Evolutionary conservation across 2,888 invertebrate genomes (phyloP).

Genomic region (Torymus aiolomorphi): DNA sequence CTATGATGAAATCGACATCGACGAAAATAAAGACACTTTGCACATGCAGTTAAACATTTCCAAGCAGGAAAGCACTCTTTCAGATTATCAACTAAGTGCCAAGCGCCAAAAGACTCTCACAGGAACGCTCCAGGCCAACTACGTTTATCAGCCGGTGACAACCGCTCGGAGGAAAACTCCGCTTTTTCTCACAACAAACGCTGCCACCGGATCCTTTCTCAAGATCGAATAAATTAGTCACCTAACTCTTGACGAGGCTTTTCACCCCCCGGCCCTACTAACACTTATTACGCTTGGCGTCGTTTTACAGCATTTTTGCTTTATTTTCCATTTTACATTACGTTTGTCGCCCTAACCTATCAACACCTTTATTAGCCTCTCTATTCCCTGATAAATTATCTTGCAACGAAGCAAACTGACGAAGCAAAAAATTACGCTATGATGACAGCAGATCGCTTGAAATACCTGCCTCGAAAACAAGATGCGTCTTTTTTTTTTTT

Average conservation of each 20-base stretch:
- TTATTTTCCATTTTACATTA: too few species aligned
- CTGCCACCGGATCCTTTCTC: slow-evolving; percentile 67
- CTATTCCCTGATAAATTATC: too few species aligned
- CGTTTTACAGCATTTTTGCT: slow-evolving; percentile 17
- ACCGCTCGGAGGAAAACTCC: slow-evolving; percentile 73
- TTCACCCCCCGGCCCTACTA: neutral
- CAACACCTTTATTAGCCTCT: too few species aligned
- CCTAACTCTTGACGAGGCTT: neutral
- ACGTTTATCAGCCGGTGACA: slow-evolving; percentile 71
- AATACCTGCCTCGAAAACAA: too few species aligned
- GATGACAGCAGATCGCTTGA: too few species aligned
- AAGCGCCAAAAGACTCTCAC: slow-evolving; percentile 72
- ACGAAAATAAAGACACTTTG: slow-evolving; percentile 79
- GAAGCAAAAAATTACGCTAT: too few species aligned
- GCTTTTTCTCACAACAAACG: slow-evolving; percentile 67
- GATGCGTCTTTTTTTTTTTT: too few species aligned
- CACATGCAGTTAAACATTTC: slow-evolving; percentile 77
- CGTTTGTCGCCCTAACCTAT: neutral
- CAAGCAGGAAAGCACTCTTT: slow-evolving; percentile 63
- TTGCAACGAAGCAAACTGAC: too few species aligned
- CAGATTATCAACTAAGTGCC: slow-evolving; percentile 67
- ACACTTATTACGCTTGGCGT: neutral
- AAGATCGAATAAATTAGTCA: slow-evolving; percentile 65
- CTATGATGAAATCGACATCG: slow-evolving; percentile 85
- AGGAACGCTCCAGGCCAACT: slow-evolving; percentile 70